These are phyloP conservation scores for Apaloderma vittatum DNA, from an alignment of 2,113 vertebrate species.

Conservation along the genomic window DNA sequence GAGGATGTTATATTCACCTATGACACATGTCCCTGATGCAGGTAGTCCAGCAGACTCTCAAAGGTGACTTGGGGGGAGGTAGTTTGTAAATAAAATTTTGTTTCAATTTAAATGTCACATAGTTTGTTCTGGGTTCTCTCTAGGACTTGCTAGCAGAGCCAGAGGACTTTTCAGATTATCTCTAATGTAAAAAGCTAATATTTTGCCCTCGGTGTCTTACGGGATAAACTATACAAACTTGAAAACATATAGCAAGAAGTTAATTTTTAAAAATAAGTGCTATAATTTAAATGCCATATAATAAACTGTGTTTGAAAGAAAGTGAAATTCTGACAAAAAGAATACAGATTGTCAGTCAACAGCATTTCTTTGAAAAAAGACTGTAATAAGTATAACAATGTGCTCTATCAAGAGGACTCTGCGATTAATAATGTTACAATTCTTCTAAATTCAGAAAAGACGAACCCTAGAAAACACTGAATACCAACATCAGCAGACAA, in stretches of 20 bases:
- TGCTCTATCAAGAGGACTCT: background rate
- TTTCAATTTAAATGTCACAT: background rate
- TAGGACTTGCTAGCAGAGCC: background rate
- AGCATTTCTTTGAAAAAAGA: background rate
- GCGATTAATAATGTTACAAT: background rate
- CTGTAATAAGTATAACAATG: background rate
- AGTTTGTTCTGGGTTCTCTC: background rate
- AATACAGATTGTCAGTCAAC: slow-evolving; percentile 3
- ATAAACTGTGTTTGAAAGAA: background rate
- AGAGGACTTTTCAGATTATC: background rate
- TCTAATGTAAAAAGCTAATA: background rate
- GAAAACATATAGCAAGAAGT: background rate
- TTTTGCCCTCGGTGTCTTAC: background rate
- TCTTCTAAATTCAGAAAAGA: background rate
- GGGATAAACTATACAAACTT: background rate
- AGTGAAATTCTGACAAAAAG: slow-evolving; percentile 15
- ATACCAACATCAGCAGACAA: background rate
- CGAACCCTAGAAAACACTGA: background rate
- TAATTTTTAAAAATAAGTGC: background rate
- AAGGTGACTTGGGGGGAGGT: background rate
- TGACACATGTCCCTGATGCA: background rate
- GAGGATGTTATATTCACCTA: background rate
- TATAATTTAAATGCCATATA: background rate
- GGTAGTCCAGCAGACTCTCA: background rate
- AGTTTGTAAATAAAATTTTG: background rate